phyloP scores from a whole-genome alignment of 2,888 invertebrate species.

The Thymelicus sylvestris region DNA sequence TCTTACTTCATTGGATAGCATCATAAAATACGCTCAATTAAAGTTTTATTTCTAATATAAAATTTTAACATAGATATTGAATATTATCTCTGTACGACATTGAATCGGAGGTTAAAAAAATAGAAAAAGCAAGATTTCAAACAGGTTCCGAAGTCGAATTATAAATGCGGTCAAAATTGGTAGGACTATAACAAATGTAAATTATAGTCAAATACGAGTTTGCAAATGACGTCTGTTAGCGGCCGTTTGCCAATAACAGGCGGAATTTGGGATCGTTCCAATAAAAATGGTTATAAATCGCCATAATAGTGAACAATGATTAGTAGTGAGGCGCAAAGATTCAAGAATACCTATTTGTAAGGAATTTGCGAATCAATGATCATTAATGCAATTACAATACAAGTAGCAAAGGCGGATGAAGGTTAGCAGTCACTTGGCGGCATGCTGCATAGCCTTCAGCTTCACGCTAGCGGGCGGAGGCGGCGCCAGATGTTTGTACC shows the following conservation, averaged over 20 bases:
- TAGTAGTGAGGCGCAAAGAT: slow-evolving; percentile 2
- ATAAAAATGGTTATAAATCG: slow-evolving; percentile 4
- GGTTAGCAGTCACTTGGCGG: slow-evolving; percentile 40
- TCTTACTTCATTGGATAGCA: no score
- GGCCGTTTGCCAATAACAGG: slow-evolving; percentile 11
- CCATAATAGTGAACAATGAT: slow-evolving; percentile 6
- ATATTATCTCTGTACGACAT: neutral
- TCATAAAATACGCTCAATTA: no score
- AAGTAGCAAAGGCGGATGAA: slow-evolving; percentile 29
- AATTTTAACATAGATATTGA: no score
- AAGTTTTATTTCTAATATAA: no score
- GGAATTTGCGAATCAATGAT: slow-evolving; percentile 21
- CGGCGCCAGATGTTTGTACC: slow-evolving; percentile 44
- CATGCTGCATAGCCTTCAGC: slow-evolving; percentile 41
- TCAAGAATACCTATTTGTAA: slow-evolving; percentile 7
- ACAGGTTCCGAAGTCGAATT: neutral
- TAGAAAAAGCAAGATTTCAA: neutral
- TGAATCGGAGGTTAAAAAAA: neutral
- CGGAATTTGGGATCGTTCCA: slow-evolving; percentile 24
- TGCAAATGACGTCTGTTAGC: slow-evolving; percentile 20
- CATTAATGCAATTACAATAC: slow-evolving; percentile 28
- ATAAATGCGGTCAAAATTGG: slow-evolving; percentile 6
- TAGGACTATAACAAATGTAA: slow-evolving; percentile 24
- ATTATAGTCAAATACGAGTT: slow-evolving; percentile 34
- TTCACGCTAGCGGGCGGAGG: slow-evolving; percentile 38